Conservation (phyloP, 2,888 invertebrate genomes). For the Cryptops parisi region DNA sequence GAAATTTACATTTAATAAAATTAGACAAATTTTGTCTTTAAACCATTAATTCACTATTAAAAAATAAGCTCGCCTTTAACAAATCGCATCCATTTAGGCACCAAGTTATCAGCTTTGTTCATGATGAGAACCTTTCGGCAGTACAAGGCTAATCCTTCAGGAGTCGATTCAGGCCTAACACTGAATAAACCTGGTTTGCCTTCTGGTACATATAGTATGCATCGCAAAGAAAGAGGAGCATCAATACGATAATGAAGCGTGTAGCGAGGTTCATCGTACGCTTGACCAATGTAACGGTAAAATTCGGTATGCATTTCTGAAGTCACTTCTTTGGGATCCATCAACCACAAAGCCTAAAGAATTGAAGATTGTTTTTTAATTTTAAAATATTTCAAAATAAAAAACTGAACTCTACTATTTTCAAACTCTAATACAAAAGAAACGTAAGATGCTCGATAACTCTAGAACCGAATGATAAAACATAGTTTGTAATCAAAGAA, state of each 20-base stretch:
- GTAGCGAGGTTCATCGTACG: slow-evolving; percentile 77
- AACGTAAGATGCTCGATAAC: no score
- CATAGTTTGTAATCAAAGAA: no score
- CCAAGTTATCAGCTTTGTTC: slow-evolving; percentile 70
- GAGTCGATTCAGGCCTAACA: slow-evolving; percentile 62
- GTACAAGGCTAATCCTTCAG: slow-evolving; percentile 76
- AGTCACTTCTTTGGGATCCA: slow-evolving; percentile 75
- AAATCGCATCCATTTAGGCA: slow-evolving; percentile 91
- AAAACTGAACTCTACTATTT: neutral
- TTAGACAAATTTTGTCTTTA: neutral
- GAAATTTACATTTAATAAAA: neutral
- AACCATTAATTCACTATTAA: slow-evolving; percentile 3
- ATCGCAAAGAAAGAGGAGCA: slow-evolving; percentile 77
- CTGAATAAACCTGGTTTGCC: slow-evolving; percentile 82
- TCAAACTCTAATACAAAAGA: neutral
- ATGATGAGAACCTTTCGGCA: slow-evolving; percentile 86
- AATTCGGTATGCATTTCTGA: slow-evolving; percentile 81
- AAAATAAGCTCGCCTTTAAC: slow-evolving; percentile 51
- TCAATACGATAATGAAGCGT: slow-evolving; percentile 85
- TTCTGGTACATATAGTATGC: slow-evolving; percentile 85
- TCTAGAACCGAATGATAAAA: no score
- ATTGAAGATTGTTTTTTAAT: no score
- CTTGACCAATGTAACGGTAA: slow-evolving; percentile 71
- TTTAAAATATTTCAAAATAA: neutral
- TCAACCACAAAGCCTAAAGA: slow-evolving; percentile 71